A percentile compares a stretch with the other conserved stretches of the same genome.
Conservation (phyloP, 2,113 vertebrate species). For the Lutjanus erythropterus region DNA sequence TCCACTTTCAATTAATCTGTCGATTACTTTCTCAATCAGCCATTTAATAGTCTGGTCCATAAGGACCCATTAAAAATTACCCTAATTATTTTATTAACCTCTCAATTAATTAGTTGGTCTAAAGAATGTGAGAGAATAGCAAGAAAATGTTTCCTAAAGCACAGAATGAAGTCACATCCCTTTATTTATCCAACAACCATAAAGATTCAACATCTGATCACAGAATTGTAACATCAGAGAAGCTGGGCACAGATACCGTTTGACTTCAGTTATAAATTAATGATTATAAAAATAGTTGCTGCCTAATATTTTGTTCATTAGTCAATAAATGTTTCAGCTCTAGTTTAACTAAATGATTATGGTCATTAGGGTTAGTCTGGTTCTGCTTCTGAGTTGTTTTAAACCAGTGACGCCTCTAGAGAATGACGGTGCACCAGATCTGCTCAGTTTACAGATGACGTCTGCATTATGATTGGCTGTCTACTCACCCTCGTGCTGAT, state of each 20-base stretch:
- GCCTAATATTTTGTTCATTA: not conserved
- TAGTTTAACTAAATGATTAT: not conserved
- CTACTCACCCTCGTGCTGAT: too few species aligned
- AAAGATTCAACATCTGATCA: not conserved
- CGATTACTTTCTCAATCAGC: not conserved
- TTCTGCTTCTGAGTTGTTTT: not conserved
- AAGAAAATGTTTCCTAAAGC: not conserved
- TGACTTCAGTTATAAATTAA: not conserved
- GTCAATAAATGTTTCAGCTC: not conserved
- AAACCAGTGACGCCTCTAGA: not conserved
- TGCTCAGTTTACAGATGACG: too few species aligned
- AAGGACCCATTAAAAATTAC: not conserved
- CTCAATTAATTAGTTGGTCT: not conserved
- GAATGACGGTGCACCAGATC: too few species aligned
- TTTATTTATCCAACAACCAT: not conserved
- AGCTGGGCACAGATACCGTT: not conserved
- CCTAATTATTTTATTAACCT: not conserved
- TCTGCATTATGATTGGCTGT: too few species aligned
- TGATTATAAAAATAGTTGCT: not conserved
- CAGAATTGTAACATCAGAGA: too few species aligned
- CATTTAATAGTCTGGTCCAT: not conserved
- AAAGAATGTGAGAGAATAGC: not conserved
- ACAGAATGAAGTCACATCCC: too few species aligned
- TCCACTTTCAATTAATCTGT: not conserved
- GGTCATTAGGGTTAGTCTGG: not conserved